Base-by-base conservation (phyloP, 2,888 invertebrate genomes). In the Limnephilus auricula region DNA sequence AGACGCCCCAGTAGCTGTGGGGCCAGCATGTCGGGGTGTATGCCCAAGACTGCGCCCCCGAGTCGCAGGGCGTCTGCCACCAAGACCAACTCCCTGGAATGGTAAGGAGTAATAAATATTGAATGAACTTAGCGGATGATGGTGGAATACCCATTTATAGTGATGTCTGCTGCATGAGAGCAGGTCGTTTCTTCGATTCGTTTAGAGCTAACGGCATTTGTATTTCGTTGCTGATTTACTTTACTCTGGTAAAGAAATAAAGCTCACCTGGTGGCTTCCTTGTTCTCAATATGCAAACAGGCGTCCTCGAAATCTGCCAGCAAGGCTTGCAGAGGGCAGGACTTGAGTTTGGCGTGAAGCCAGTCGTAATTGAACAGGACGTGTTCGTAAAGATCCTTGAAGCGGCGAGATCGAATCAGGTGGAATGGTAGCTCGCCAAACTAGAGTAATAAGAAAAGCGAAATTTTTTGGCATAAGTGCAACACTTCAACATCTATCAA, bases 321-420 rank as follows among this genome's bases (percentile, higher is more conserved):
- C 0, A 99, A 98, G 0, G 99, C 98, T 95, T 99, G 99, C 25
- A 99, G 96, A 0, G 99, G 99, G 94, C 99, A 99, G 94, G 99
- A 98, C 93, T 98, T 98, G 0, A 99, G 96, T 94, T 99, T 99
- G 0, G 99, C 99, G 94, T 99, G 99, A 0, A 99, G 96, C 99
- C 99, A 99, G 94, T 99, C 98, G 94, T 99, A 99, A 95, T 99
- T 99, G 95, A 99, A 99, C 0, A 99, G 96, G 0, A 99, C 99
- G 94, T 99, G 97, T 82, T 98, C 97, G 94, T 98, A 99, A 30
- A 99, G 95, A 94, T 99, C 99, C 90, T 98, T 97, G 94, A 98
- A 98, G 78, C 99, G 97, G 93, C 98, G 97, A 0, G 99, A 98
- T 10, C 99, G 96, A 0, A 99, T 98, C 94, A 99, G 95, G 94